Evolutionary conservation across 2,888 invertebrate genomes (phyloP).

Genomic region (Hypselothyrea guttata): DNA sequence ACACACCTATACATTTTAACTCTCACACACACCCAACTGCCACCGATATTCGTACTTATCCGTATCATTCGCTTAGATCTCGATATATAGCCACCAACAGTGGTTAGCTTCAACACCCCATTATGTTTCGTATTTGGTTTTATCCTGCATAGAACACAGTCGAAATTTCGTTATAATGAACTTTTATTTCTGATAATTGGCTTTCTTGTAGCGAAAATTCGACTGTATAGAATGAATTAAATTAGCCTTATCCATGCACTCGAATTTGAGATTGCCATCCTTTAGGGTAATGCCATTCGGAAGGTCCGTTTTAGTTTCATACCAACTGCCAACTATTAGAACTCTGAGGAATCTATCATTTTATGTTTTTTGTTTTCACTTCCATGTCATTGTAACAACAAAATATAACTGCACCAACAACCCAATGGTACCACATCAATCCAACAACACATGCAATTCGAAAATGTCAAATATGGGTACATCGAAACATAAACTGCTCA

Average conservation of each 20-base stretch:
- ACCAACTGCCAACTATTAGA: no score
- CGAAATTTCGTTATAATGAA: no score
- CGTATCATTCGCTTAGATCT: no score
- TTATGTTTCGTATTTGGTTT: no score
- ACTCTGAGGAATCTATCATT: no score
- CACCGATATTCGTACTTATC: not conserved
- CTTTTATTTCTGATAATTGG: not conserved
- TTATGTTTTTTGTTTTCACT: constrained; percentile 52
- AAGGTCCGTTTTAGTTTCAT: no score
- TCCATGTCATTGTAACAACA: constrained; percentile 40
- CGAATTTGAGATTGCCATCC: no score
- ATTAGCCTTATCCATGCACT: no score
- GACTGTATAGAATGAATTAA: not conserved
- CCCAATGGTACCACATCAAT: constrained; percentile 28
- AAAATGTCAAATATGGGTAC: constrained; percentile 17
- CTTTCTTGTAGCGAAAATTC: no score
- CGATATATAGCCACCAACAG: not conserved
- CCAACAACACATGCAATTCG: constrained; percentile 31
- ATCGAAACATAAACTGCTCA: not conserved
- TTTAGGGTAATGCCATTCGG: no score
- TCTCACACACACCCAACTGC: not conserved
- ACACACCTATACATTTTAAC: not conserved
- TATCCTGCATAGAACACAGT: not conserved
- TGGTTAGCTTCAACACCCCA: no score
- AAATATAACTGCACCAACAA: constrained; percentile 21